Evolutionary conservation across 2,797 vertebrate species (phyloP), one percentile per base, ranked within the genome.

Genomic region (Aeoliscus strigatus): DNA sequence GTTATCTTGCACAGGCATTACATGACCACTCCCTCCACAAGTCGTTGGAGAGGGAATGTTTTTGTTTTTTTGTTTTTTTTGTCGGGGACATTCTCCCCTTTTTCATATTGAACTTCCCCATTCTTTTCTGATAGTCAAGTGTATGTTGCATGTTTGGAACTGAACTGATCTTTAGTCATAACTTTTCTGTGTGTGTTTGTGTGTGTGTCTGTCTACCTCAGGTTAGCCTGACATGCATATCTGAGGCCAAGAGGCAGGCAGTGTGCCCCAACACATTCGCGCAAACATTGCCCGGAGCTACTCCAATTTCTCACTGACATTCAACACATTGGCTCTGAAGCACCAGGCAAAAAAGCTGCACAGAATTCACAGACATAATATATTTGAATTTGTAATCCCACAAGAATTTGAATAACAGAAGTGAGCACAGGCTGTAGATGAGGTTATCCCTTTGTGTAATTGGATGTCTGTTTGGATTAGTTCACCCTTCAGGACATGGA

Each of bases 251-350:
- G 39, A 52, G 45, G 27, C 51, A 7, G 35, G n/a, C n/a, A 14
- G 29, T 39, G 39, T 25, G 29, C 53, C 51, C 27, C 38, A n/a
- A n/a, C n/a, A n/a, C n/a, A n/a, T n/a, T n/a, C n/a, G n/a, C n/a
- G n/a, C n/a, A n/a, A n/a, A 5, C 15, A 4, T 54, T 26, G 38
- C 25, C 14, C 38, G 14, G 9, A 2, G 43, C 51, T 39, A 14
- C 72, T 82, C 71, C 59, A 40, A 38, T 79, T 82, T 73, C 76
- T 57, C 37, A 18, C 70, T 6, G 36, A 53, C 67, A 66, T 73
- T 75, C 52, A 73, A 55, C 58, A 65, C 57, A 73, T 73, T 55
- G 65, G 60, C 46, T 69, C 60, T 36, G 57, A 42, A 46, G 56
- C 18, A 4, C 35, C 1, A 1, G 40, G 53, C 23, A 4, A 65